Evolutionary conservation across 2,888 invertebrate species (phyloP), one percentile per base, ranked within the genome.

Genomic region (Chesias legatella): DNA sequence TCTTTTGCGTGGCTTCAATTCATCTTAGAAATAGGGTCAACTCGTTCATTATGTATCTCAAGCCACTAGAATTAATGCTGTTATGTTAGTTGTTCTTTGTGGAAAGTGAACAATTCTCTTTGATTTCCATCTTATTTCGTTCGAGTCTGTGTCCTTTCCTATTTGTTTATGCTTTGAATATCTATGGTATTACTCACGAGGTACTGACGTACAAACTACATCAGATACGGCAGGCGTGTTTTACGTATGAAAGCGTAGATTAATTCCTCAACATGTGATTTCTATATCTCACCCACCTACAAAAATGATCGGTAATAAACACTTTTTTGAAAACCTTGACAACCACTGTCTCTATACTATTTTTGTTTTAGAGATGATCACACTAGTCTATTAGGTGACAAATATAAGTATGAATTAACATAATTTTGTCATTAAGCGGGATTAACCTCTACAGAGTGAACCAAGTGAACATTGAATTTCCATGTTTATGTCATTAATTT

Each of bases 1-100:
- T 82, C 82, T 75, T 85, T 86, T 74, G 79, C 89, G 89, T 82
- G 81, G 60, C 71, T 70, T 67, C 63, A 62, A 68, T 73, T 66
- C 69, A 72, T 77, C 74, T 71, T 63, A 67, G 77, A 72, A 84
- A 82, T 79, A 82, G 73, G 82, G 78, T 78, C 79, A 79, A 68
- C 67, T 70, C 53, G 53, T 62, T 55, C 57, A 61, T 60, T 59
- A 57, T 56, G 53, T 62, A 57, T 52, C 53, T 27, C 40, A 35
- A 45, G 42, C 43, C 13, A 5, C 13, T n/a, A n/a, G n/a, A 17
- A 17, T 17, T 17, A 17, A 17, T 3, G n/a, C n/a, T 17, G 13
- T 5, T 17, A 17, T 17, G 13, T 17, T 17, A 3, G 5, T 3
- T 17, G 11, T 13, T 13, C 10, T 13, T 28, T 33, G 9, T 13